Evolutionary conservation across 2,113 vertebrate genomes (phyloP), one percentile per base, ranked within the genome.

Genomic region (Hippoglossus stenolepis): DNA sequence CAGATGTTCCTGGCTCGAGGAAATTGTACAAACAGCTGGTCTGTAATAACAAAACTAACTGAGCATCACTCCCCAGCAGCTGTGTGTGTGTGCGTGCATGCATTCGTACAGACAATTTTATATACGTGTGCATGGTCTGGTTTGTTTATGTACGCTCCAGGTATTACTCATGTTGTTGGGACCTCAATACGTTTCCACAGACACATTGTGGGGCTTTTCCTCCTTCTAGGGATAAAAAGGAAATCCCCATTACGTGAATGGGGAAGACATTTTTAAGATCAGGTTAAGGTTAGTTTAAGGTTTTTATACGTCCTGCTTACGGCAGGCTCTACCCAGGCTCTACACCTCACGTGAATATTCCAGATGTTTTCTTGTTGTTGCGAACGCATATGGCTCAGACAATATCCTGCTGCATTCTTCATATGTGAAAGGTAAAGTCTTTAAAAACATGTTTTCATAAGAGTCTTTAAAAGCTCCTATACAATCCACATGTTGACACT

Each of bases 1-100:
- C 80, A 91, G 80, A 89, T 90, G 90, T 87, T 86, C 65, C 73
- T 57, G 73, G 63, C 47, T 80, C 17, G 0, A 54, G 47, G 63
- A 84, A 85, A 89, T 71, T 69, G 64, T 53, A 58, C 57, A 69
- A 74, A 81, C 86, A 86, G 75, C 86, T 90, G 91, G 75, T 83
- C 76, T 82, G 73, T 67, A 82, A 87, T 78, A 77, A 77, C 70
- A 73, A 69, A 80, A 66, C 70, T 84, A 86, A 84, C 65, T 47
- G 75, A 88, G 83, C 70, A 71, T 79, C 78, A 65, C 43, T 80
- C 63, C 68, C 69, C 8, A 57, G 65, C 78, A 84, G 80, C 62
- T 83, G 87, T 8, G 40, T 8, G 40, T 15, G n/a, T 23, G 21
- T 2, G 61, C 3, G n/a, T 15, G 59, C 3, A 38, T 38, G 35